Evolutionary conservation across 2,888 invertebrate genomes (phyloP).

Genomic region (Bursaphelenchus okinawaensis): DNA sequence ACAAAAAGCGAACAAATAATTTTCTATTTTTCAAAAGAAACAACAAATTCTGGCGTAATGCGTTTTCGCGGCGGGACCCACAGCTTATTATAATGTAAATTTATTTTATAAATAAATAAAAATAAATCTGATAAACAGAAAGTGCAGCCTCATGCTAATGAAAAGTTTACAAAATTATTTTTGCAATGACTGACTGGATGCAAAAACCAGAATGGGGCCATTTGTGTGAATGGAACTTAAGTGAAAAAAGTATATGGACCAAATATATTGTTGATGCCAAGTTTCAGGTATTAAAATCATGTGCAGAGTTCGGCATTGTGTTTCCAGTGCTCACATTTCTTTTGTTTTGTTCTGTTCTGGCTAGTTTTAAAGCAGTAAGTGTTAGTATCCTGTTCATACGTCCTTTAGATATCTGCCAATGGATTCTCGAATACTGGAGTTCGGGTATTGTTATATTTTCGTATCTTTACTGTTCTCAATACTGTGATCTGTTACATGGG

Average conservation of each 20-base stretch:
- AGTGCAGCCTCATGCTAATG: background rate
- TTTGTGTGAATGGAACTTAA: too few relatives aligned
- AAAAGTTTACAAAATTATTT: too few relatives aligned
- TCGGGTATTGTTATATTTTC: constrained; percentile 7
- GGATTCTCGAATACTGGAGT: constrained; percentile 19
- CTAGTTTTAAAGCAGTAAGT: constrained; percentile 24
- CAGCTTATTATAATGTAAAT: background rate
- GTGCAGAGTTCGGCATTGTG: constrained; percentile 35
- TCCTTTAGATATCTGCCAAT: constrained; percentile 17
- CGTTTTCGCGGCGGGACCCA: background rate
- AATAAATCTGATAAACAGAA: background rate
- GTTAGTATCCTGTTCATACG: constrained; percentile 5
- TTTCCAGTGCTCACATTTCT: constrained; percentile 24
- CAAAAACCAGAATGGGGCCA: too few relatives aligned
- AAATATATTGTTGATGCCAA: constrained; percentile 12
- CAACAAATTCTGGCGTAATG: background rate
- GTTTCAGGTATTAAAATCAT: constrained; percentile 27
- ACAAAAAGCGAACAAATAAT: background rate
- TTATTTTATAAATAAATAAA: background rate
- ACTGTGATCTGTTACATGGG: constrained; percentile 11
- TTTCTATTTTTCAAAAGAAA: background rate
- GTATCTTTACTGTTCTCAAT: constrained; percentile 14
- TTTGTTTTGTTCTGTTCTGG: constrained; percentile 32
- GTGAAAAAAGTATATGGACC: too few relatives aligned
- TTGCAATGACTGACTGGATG: too few relatives aligned